Base-by-base conservation (phyloP, 1,140 invertebrate species). In the Daktulosphaira vitifoliae region DNA sequence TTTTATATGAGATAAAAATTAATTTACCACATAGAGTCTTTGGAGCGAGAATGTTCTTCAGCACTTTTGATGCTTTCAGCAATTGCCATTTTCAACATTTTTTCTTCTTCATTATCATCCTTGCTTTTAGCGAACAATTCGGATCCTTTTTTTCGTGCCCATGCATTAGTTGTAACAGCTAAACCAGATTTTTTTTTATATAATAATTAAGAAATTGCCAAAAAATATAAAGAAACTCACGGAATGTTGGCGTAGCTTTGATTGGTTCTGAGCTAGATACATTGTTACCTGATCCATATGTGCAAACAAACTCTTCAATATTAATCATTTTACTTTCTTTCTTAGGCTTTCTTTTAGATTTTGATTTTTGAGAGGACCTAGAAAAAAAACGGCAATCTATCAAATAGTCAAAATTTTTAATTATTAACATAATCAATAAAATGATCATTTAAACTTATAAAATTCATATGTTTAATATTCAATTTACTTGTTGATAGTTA, bases 61-160 rank as follows among this genome's bases (percentile, higher is more conserved):
- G 56, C 56, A 48, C 56, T 62, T 62, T 62, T 62, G 29, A 62
- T 62, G 44, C 56, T 62, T 29, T 62, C 56, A 48, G 42, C 56
- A 33, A 62, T 62, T 22, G 56, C 56, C 26, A 62, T 48, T 62
- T 62, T 62, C 46, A 62, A 46, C 56, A 62, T 62, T 62, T 62
- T 62, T n/a, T 62, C 56, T 62, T 62, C 56, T n/a, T 62, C 56
- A 22, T 62, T 62, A 33, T 62, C 56, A 46, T 62, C 56, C 26
- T 62, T 62, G 0, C 39, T 25, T 62, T 62, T 62, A 2, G 56
- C 25, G 46, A 62, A 62, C 13, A 62, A 22, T 46, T 62, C 56
- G 15, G 56, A 62, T 3, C 56, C 56, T 62, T 62, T 62, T 62
- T 62, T 62, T 3, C 56, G 56, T n/a, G 56, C 56, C 56, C 56